phyloP scores from a whole-genome alignment of 1,140 invertebrate genomes.

The Hycleus phaleratus region DNA sequence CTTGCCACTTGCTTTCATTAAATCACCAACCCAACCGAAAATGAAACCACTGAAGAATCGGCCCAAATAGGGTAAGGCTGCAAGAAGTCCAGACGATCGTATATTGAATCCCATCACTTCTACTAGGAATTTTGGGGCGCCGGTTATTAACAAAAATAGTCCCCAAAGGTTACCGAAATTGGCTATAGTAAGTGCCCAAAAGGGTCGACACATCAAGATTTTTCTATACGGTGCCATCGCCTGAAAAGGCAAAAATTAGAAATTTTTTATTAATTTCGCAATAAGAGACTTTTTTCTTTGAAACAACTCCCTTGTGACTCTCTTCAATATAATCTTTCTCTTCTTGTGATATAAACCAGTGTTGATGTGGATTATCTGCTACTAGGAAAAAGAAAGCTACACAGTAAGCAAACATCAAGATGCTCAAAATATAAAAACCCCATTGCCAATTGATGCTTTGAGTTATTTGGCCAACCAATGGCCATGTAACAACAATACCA shows the following conservation, averaged over 20 bases:
- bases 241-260: neutral
- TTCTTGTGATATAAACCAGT: neutral
- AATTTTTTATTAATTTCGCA: no score
- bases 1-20: slow-evolving; percentile 40
- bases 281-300: neutral
- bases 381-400: slow-evolving; percentile 57
- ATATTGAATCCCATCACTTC: slow-evolving; percentile 78
- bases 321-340: slow-evolving; percentile 1
- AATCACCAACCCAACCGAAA: slow-evolving; percentile 61
- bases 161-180: slow-evolving; percentile 73
- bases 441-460: slow-evolving; percentile 60
- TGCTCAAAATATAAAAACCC: slow-evolving; percentile 65
- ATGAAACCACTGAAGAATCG: slow-evolving; percentile 55
- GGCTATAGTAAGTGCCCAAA: slow-evolving; percentile 55
- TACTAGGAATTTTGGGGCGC: slow-evolving; percentile 73
- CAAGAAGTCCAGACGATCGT: slow-evolving; percentile 60
- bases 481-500: slow-evolving; percentile 70
- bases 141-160: slow-evolving; percentile 75
- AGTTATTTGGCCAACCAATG: slow-evolving; percentile 57
- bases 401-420: slow-evolving; percentile 54
- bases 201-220: slow-evolving; percentile 50
- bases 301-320: neutral
- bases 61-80: slow-evolving; percentile 63
- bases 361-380: slow-evolving; percentile 35
- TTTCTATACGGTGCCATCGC: neutral